phyloP scores from a whole-genome alignment of 2,797 vertebrate genomes.

The Clarias fuscus region DNA sequence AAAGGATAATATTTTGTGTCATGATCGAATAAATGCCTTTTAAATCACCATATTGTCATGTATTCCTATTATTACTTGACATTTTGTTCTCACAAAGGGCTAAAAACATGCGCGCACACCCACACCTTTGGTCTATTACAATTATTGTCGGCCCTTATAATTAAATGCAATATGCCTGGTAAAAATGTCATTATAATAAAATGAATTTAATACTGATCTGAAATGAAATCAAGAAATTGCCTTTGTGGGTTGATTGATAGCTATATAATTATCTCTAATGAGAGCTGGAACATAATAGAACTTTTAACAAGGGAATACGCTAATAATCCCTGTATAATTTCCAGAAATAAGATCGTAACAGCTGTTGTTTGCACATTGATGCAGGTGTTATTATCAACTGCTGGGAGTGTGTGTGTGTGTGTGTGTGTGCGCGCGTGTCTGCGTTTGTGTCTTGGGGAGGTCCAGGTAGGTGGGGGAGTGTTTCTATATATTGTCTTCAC shows the following conservation, averaged over 20 bases:
- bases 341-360: not conserved
- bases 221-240: not conserved
- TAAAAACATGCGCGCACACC: not conserved
- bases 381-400: not conserved
- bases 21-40: not conserved
- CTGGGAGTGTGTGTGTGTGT: not conserved
- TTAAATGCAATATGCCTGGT: not conserved
- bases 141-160: constrained; percentile 7
- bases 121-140: not conserved
- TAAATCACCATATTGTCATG: not conserved
- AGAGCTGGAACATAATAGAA: not conserved
- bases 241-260: not conserved
- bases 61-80: constrained; percentile 1
- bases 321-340: not conserved
- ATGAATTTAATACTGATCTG: not conserved
- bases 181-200: constrained; percentile 13
- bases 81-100: not conserved
- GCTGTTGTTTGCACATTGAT: not conserved
- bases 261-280: not conserved
- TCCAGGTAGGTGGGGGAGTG: not conserved
- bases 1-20: not conserved
- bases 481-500: not conserved
- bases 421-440: not conserved
- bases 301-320: not conserved
- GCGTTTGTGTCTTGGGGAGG: not conserved